Evolutionary conservation across 2,797 vertebrate species (phyloP).

Genomic region (Lithobates sylvaticus): DNA sequence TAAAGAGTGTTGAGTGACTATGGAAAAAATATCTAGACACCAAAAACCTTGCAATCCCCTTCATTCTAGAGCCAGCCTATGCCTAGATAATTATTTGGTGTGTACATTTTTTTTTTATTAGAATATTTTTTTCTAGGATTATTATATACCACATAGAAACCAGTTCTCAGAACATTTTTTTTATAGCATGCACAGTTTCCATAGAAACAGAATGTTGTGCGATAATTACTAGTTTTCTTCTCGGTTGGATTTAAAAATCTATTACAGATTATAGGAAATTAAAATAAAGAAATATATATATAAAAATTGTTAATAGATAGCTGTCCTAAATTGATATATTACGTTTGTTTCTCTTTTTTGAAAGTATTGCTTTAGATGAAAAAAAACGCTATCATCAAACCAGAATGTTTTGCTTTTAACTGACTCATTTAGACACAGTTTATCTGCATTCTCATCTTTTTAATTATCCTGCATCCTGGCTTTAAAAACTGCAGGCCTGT

Average conservation of each 20-base stretch:
- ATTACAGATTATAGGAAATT: not conserved
- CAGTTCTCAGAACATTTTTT: constrained; percentile 43
- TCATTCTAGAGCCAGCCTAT: not conserved
- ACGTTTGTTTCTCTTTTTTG: not conserved
- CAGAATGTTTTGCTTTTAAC: not conserved
- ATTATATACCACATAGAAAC: constrained; percentile 23
- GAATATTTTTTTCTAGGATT: constrained; percentile 24
- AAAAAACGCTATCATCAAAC: not conserved
- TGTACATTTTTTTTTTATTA: not conserved
- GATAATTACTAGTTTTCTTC: constrained; percentile 20
- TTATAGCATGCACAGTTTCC: constrained; percentile 32
- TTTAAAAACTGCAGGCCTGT: no score
- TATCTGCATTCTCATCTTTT: not conserved
- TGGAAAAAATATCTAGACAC: no score
- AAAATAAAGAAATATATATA: no score
- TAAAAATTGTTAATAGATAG: not conserved
- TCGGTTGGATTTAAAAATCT: constrained; percentile 3
- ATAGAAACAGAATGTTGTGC: constrained; percentile 26
- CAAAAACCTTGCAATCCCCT: not conserved
- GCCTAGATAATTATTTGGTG: not conserved
- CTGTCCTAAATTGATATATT: not conserved
- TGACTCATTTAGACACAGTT: not conserved
- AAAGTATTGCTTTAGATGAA: not conserved
- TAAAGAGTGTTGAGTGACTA: no score
- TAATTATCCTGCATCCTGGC: not conserved